These are phyloP conservation scores for Phalloptychus januarius DNA, from an alignment of 2,797 vertebrate species.

Conservation along the genomic window DNA sequence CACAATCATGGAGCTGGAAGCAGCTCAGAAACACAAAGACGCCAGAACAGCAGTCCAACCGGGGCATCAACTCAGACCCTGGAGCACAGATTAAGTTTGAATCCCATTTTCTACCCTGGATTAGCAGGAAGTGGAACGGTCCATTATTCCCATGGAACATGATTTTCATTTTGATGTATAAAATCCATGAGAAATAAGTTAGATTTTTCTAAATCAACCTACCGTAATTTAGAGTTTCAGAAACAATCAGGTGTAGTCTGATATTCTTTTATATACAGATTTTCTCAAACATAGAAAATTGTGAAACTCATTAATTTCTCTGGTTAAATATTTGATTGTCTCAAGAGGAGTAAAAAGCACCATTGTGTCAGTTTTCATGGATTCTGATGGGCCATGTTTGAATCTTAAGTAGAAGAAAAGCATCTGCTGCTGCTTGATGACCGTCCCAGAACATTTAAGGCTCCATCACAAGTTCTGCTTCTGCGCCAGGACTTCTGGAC, in stretches of 20 bases:
- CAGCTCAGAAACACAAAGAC: background rate
- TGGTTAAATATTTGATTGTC: background rate
- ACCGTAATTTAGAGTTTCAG: background rate
- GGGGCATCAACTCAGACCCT: background rate
- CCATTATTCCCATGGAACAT: background rate
- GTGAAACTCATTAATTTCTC: background rate
- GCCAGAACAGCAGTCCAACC: background rate
- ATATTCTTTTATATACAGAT: background rate
- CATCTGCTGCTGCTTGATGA: background rate
- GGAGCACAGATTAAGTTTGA: background rate
- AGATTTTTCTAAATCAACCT: background rate
- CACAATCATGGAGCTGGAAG: background rate
- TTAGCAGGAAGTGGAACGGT: background rate
- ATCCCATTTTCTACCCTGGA: slow-evolving; percentile 1
- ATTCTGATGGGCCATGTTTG: background rate
- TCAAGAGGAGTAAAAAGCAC: background rate
- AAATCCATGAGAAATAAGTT: background rate
- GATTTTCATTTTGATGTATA: background rate
- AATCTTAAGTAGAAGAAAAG: background rate
- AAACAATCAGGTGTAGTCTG: background rate
- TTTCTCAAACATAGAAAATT: background rate
- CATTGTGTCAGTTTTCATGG: background rate
- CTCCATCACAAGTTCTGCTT: background rate
- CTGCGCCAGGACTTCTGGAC: background rate
- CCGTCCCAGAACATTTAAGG: background rate